Conservation (phyloP, 2,888 invertebrate genomes). For the Spilosoma lubricipeda region DNA sequence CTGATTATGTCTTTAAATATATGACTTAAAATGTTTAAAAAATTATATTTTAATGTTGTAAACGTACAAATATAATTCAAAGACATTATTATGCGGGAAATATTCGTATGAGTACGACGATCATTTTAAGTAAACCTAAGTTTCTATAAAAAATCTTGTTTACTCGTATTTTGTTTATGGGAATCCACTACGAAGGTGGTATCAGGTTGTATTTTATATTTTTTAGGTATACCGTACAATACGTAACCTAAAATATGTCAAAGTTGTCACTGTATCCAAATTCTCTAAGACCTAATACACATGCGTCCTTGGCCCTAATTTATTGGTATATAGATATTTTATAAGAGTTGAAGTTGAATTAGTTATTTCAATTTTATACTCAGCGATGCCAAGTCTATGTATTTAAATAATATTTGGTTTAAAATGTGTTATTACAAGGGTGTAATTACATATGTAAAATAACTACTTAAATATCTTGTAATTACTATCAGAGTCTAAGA, state of each 20-base stretch:
- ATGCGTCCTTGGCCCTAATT: background rate
- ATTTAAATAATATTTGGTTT: background rate
- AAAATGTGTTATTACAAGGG: too few species aligned
- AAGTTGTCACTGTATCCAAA: constrained; percentile 33
- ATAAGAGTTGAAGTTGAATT: background rate
- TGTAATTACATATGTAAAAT: too few species aligned
- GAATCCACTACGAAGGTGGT: constrained; percentile 8
- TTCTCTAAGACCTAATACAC: background rate
- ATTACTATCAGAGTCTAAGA: background rate
- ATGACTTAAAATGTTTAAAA: background rate
- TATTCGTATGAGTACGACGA: constrained; percentile 12
- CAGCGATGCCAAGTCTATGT: background rate
- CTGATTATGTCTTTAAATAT: background rate
- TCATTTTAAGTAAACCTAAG: constrained; percentile 40
- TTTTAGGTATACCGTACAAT: constrained; percentile 39
- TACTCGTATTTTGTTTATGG: constrained; percentile 22
- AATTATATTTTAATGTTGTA: background rate
- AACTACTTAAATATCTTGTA: background rate
- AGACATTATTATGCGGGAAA: constrained; percentile 17
- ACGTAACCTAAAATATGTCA: constrained; percentile 29
- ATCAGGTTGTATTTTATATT: constrained; percentile 40
- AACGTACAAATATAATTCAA: background rate
- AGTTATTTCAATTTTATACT: background rate
- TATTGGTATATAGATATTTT: background rate
- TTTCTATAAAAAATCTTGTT: constrained; percentile 32